A percentile compares a stretch with the other conserved stretches of the same genome.
Evolutionary conservation across 2,888 invertebrate species (phyloP).

Genomic region (Mylabris sibirica): DNA sequence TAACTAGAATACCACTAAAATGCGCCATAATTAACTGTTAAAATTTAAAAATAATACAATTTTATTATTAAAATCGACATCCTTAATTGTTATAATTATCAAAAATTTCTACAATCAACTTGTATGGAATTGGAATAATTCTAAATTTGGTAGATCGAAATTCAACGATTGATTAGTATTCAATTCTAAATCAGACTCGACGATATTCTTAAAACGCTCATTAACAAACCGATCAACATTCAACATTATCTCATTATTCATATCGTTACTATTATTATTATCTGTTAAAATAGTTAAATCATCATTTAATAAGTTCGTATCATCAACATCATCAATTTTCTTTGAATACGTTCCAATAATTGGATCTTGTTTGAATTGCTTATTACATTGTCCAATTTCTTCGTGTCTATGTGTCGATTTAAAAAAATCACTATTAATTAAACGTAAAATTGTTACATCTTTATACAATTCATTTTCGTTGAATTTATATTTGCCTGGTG

Average conservation of each 20-base stretch:
- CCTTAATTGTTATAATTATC: no score
- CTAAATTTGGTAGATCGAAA: conserved; percentile 56
- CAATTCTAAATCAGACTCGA: conserved; percentile 55
- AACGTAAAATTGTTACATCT: conserved; percentile 51
- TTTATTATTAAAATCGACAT: no score
- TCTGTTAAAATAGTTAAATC: conserved; percentile 34
- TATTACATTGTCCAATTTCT: conserved; percentile 7
- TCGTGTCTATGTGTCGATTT: conserved; percentile 33
- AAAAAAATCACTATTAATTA: conserved; percentile 50
- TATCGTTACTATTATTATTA: conserved; percentile 55
- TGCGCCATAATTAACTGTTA: no score
- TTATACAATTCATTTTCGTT: conserved; percentile 54
- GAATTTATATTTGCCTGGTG: conserved; percentile 54
- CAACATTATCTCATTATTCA: conserved; percentile 56
- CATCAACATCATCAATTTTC: conserved; percentile 46
- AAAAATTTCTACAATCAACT: conserved; percentile 41
- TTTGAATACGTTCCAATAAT: conserved; percentile 6
- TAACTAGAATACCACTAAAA: no score
- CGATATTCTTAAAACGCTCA: conserved; percentile 58
- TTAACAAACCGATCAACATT: conserved; percentile 61
- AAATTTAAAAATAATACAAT: no score
- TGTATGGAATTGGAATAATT: conserved; percentile 57
- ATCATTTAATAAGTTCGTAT: conserved; percentile 51
- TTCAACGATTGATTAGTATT: conserved; percentile 45
- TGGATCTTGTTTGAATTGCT: background rate